These are phyloP conservation scores for Eugnorisma glareosa DNA, from an alignment of 2,888 invertebrate species.

Conservation along the genomic window DNA sequence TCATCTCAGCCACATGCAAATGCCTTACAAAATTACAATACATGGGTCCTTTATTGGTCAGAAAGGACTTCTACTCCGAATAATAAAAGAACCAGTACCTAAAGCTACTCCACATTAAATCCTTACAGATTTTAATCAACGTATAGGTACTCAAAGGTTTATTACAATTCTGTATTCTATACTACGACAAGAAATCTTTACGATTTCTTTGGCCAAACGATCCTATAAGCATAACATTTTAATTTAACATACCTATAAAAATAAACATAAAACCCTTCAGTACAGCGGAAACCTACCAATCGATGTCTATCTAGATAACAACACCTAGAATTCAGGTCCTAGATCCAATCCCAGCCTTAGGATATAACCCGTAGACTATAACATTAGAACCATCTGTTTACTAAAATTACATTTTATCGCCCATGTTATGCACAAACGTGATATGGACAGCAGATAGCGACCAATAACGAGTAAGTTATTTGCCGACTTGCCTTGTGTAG, in stretches of 20 bases:
- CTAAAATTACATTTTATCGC: slow-evolving; percentile 56
- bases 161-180: background rate
- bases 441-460: slow-evolving; percentile 50
- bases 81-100: background rate
- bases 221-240: background rate
- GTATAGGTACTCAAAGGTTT: background rate
- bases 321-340: background rate
- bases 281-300: slow-evolving; percentile 15
- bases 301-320: slow-evolving; percentile 27
- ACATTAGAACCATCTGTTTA: slow-evolving; percentile 41
- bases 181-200: no score
- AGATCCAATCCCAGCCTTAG: slow-evolving; percentile 30
- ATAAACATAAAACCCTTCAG: slow-evolving; percentile 1
- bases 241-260: slow-evolving; percentile 12
- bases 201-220: background rate
- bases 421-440: slow-evolving; percentile 45
- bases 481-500: slow-evolving; percentile 18
- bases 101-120: background rate
- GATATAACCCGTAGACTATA: slow-evolving; percentile 31
- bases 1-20: no score
- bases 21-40: background rate
- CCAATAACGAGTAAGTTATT: slow-evolving; percentile 44
- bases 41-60: background rate
- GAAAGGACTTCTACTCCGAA: background rate
- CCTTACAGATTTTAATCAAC: background rate